These are phyloP conservation scores for Aythya baeri DNA, from an alignment of 2,113 vertebrate genomes.

Conservation along the genomic window DNA sequence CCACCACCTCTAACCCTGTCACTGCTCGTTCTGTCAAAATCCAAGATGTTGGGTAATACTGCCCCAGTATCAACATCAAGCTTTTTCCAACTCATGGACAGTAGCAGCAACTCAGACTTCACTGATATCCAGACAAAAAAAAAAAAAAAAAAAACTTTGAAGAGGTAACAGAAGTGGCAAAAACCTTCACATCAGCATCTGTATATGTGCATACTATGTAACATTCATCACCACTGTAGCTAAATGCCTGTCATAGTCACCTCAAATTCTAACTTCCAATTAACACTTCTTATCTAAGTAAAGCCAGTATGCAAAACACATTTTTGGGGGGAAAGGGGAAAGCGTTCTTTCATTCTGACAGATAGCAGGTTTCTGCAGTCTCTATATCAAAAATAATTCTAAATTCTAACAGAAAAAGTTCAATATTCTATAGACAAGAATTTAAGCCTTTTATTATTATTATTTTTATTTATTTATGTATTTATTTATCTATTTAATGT, in stretches of 20 bases:
- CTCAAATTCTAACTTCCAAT: neutral
- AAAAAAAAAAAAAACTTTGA: neutral
- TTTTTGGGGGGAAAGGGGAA: neutral
- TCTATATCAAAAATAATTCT: neutral
- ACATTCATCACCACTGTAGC: neutral
- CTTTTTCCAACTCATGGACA: neutral
- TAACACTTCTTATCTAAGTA: neutral
- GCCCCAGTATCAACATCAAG: neutral
- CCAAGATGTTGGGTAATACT: neutral
- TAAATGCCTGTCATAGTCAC: neutral
- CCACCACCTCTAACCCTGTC: conserved; percentile 14
- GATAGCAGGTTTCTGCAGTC: neutral
- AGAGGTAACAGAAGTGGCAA: neutral
- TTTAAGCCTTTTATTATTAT: neutral
- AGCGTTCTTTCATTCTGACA: neutral
- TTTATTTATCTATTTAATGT: too few relatives aligned
- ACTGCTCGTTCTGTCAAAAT: neutral
- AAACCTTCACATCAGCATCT: neutral
- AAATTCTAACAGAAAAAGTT: neutral
- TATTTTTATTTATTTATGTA: too few relatives aligned
- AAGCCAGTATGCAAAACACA: neutral
- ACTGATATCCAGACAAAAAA: neutral
- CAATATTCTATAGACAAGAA: neutral
- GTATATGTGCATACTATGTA: neutral
- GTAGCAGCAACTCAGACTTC: neutral